These are phyloP conservation scores for Drosophila auraria DNA, from an alignment of 1,140 invertebrate genomes.

Conservation along the genomic window DNA sequence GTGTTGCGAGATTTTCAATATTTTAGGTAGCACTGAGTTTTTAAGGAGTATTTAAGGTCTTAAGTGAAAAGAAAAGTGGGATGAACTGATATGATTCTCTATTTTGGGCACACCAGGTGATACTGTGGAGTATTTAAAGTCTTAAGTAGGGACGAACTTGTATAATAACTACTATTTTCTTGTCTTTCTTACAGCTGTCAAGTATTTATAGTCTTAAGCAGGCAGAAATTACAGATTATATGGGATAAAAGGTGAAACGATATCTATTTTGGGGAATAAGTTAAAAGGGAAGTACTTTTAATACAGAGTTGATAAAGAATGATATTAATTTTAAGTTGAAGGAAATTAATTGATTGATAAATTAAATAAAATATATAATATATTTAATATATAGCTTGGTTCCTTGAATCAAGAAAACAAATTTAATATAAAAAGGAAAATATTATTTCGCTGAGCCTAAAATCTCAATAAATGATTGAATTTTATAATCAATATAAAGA, in stretches of 20 bases:
- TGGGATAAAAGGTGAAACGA: not conserved
- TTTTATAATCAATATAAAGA: not conserved
- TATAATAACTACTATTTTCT: constrained; percentile 7
- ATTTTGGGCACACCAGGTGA: constrained; percentile 6
- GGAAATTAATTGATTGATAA: no score
- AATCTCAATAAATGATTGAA: not conserved
- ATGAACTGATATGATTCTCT: constrained; percentile 17
- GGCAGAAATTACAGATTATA: not conserved
- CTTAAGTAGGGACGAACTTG: not conserved
- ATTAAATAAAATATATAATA: no score
- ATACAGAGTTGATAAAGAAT: no score
- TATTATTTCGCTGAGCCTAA: not conserved
- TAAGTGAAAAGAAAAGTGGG: constrained; percentile 5
- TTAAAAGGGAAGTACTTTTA: not conserved
- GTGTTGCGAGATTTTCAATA: not conserved
- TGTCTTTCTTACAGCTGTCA: constrained; percentile 10
- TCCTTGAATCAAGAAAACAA: no score
- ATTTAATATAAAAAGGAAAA: no score
- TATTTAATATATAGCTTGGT: no score
- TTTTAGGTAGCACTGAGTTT: not conserved
- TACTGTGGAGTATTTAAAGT: constrained; percentile 1
- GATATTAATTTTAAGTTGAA: no score
- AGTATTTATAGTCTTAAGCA: not conserved
- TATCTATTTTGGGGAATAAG: not conserved
- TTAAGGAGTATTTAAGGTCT: constrained; percentile 1